Base-by-base conservation (phyloP, 1,140 invertebrate genomes). In the Lordiphosa clarofinis region DNA sequence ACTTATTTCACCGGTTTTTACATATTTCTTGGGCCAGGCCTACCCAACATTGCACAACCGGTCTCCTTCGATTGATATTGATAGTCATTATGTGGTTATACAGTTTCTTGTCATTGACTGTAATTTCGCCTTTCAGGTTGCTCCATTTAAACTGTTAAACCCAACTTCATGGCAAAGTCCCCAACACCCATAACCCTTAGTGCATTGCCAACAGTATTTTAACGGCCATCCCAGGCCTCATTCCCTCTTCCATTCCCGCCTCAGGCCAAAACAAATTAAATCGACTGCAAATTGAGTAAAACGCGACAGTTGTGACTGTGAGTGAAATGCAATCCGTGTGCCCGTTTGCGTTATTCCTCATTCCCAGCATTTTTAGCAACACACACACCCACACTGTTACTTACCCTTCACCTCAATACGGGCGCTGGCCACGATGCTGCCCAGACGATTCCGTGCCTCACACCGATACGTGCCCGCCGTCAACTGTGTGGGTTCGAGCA, bases 391-490 rank as follows among this genome's bases (percentile, higher is more conserved):
- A 2, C 7, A 31, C 28, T 8, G 6, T 31, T 44, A 82, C 89
- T 91, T 92, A 95, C 94, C 91, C 89, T 92, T 92, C 19, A 96
- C 91, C 84, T 91, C 90, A 12, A 96, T 81, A 63, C 91, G 89
- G n/a, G 93, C 94, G 19, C 91, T 89, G 31, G 94, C 90, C 53
- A 91, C 91, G 9, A 94, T 91, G 70, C 91, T 91, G 52, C 94
- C 94, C 42, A 93, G 79, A 12, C 89, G 86, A 88, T 95, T 96
- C 64, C 92, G 89, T 6, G 94, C 95, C 82, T 92, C 91, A 84
- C 95, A 96, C 39, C 91, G 91, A 84, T 96, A 96, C 19, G 90
- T 88, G 28, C 94, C 95, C 56, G 91, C 91, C 86, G 95, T 94
- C 55, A 89, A 87, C 57, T 89, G 84, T 63, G 90, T 90, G 31